Evolutionary conservation across 2,888 invertebrate genomes (phyloP).

Genomic region (Lycocerus yunnanus): DNA sequence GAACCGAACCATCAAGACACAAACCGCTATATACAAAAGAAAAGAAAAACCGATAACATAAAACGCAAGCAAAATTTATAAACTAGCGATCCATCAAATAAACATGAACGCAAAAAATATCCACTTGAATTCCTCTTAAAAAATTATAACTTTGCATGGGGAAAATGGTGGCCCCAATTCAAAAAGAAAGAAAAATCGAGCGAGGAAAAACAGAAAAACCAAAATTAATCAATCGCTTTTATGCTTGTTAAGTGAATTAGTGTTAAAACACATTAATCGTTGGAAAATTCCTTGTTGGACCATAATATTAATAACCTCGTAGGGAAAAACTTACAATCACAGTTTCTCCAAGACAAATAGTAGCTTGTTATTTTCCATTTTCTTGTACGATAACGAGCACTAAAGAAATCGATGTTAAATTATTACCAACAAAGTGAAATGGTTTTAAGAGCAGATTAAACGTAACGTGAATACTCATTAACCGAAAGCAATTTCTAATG

Average conservation of each 20-base stretch:
- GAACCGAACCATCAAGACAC: neutral
- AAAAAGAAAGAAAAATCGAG: neutral
- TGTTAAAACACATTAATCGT: neutral
- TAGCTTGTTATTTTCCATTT: neutral
- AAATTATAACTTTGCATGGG: neutral
- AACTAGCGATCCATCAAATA: neutral
- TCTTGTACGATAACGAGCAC: neutral
- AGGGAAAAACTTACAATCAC: neutral
- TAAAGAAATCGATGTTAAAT: neutral
- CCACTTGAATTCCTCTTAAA: neutral
- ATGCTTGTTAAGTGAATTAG: neutral
- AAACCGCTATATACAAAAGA: neutral
- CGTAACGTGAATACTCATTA: conserved; percentile 2
- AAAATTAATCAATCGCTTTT: neutral
- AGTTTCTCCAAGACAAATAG: neutral
- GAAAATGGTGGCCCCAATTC: neutral
- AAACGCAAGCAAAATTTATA: neutral
- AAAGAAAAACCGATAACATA: neutral
- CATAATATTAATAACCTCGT: no score
- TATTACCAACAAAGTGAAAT: neutral
- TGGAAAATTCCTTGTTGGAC: neutral
- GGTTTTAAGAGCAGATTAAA: neutral
- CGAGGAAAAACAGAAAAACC: neutral
- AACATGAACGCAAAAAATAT: neutral
- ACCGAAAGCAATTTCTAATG: neutral